Evolutionary conservation across 2,797 vertebrate species (phyloP), one percentile per base, ranked within the genome.

Genomic region (Psittacula echo): DNA sequence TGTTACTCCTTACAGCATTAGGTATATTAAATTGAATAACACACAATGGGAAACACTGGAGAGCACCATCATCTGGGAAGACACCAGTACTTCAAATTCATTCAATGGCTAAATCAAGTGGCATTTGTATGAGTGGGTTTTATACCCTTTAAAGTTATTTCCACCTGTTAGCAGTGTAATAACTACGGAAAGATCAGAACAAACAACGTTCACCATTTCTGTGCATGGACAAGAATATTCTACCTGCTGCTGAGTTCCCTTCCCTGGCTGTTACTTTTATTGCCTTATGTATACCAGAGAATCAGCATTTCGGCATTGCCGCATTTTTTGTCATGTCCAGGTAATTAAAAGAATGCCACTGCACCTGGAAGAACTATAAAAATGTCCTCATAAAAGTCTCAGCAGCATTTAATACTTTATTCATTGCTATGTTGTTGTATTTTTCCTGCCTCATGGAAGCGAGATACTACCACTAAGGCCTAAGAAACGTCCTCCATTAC

Each of bases 321-420:
- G 50, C 71, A 48, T 61, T 82, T 72, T 80, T 78, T 87, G 71
- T 89, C 86, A 89, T 90, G 81, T 74, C 90, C 77, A 89, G 64
- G 79, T 89, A 92, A 96, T 95, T 94, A 92, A 85, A 85, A 85
- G 60, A 85, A 97, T 81, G 86, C 58, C 86, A 83, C 70, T 65
- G 72, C 84, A 95, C 84, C 94, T 94, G 89, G 50, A 1, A 78
- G 73, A 86, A 77, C 88, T 82, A 93, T 82, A 94, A 95, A 94
- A 90, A 93, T n/a, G 50, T 79, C 91, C 74, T 87, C 91, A 78
- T 94, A 92, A 94, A 96, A 90, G 78, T 64, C 66, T 89, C 60
- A 29, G 53, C 64, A 88, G 73, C 44, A 85, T 95, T 95, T 92
- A 95, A 76, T 95, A 92, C 94, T 91, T 95, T 89, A 96, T 96